Evolutionary conservation across 2,113 vertebrate species (phyloP).

Genomic region (Cynopterus brachyotis): DNA sequence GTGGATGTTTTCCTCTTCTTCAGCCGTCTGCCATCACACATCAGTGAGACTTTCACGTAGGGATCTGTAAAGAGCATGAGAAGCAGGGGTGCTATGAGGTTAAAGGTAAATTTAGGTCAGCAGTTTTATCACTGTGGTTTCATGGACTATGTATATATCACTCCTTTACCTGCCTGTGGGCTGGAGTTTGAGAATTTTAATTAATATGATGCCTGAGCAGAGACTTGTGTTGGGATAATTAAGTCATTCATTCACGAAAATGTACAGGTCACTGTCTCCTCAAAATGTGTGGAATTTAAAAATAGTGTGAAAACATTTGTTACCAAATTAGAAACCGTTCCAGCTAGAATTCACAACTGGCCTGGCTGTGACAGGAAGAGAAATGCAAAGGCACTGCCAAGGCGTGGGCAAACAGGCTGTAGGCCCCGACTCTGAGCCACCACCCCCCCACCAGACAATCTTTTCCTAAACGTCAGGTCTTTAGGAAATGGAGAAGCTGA

Average conservation of each 20-base stretch:
- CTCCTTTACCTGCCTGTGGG: constrained; percentile 3
- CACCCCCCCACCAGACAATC: neutral
- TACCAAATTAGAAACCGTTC: constrained; percentile 27
- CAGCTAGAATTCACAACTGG: neutral
- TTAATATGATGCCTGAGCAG: neutral
- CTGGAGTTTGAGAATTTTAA: constrained; percentile 47
- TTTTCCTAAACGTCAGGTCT: neutral
- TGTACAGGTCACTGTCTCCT: constrained; percentile 49
- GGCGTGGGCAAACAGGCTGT: neutral
- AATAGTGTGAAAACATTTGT: constrained; percentile 65
- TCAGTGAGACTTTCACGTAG: constrained; percentile 98
- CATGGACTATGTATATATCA: neutral
- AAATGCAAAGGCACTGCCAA: neutral
- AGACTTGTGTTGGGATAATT: constrained; percentile 60
- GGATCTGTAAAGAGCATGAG: constrained; percentile 89
- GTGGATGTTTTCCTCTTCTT: constrained; percentile 99
- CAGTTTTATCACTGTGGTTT: neutral
- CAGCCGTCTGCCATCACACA: constrained; percentile 96
- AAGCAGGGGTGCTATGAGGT: constrained; percentile 64
- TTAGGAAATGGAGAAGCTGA: neutral
- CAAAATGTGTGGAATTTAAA: constrained; percentile 58
- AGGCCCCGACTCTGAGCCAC: neutral
- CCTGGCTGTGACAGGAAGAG: neutral
- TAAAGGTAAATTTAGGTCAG: constrained; percentile 12
- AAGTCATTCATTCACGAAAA: constrained; percentile 68